These are phyloP conservation scores for Gryon sp. DNA, from an alignment of 1,140 invertebrate species.

Conservation along the genomic window DNA sequence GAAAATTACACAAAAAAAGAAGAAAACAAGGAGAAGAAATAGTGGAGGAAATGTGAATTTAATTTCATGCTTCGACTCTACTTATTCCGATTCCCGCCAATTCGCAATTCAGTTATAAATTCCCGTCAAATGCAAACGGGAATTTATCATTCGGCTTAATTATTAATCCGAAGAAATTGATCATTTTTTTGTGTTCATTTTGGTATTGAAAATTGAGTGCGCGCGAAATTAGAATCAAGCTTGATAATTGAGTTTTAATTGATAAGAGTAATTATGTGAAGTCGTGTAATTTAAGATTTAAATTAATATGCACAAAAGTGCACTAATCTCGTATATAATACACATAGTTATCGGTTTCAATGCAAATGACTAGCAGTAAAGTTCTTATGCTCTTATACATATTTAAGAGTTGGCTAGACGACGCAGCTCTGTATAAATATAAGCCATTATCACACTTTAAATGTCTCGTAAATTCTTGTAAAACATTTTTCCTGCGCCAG, in stretches of 20 bases:
- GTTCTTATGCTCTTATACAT: conserved; percentile 35
- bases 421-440: conserved; percentile 25
- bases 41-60: conserved; percentile 16
- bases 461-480: conserved; percentile 17
- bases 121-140: conserved; percentile 11
- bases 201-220: not conserved
- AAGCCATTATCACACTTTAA: conserved; percentile 30
- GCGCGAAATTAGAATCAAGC: not conserved
- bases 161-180: conserved; percentile 1
- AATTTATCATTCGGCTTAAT: conserved; percentile 21
- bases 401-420: conserved; percentile 28
- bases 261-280: conserved; percentile 7
- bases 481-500: not conserved
- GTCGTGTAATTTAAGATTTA: conserved; percentile 1
- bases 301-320: conserved; percentile 23
- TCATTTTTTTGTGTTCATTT: no score
- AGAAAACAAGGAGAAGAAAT: no score
- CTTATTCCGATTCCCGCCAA: not conserved
- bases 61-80: conserved; percentile 11
- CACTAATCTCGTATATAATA: conserved; percentile 20
- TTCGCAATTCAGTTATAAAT: conserved; percentile 9
- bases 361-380: conserved; percentile 25
- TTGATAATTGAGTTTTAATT: conserved; percentile 21
- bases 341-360: conserved; percentile 13
- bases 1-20: no score